Evolutionary conservation across 2,797 vertebrate genomes (phyloP).

Genomic region (Lepilemur septentrionalis): DNA sequence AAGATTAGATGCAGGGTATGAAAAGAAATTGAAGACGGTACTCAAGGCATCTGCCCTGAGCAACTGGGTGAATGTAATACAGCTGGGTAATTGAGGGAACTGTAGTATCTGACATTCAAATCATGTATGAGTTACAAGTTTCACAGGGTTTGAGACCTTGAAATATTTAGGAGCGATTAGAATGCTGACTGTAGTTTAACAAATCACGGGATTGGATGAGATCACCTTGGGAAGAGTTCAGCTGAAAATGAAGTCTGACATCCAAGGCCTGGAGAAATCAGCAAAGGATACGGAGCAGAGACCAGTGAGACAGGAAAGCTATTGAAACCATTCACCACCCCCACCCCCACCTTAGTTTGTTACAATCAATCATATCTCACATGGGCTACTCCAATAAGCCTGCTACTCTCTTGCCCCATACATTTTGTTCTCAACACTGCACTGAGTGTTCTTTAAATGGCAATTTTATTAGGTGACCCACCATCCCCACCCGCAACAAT

Average conservation of each 20-base stretch:
- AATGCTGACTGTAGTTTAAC: not conserved
- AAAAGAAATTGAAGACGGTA: not conserved
- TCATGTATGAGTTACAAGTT: not conserved
- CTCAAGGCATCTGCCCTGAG: not conserved
- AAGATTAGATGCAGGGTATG: not conserved
- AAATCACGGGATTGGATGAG: not conserved
- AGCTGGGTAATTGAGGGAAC: not conserved
- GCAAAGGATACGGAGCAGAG: not conserved
- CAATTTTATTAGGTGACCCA: slow-evolving; percentile 55
- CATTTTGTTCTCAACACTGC: slow-evolving; percentile 24
- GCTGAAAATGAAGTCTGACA: not conserved
- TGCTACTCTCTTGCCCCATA: not conserved
- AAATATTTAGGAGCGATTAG: not conserved
- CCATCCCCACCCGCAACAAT: not conserved
- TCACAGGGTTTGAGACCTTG: not conserved
- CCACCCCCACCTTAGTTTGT: not conserved
- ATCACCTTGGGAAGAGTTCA: not conserved
- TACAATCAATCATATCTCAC: not conserved
- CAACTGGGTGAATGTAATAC: not conserved
- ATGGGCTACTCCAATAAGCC: not conserved
- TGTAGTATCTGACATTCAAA: not conserved
- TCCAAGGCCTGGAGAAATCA: not conserved
- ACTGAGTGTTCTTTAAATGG: slow-evolving; percentile 21
- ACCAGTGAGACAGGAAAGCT: not conserved
- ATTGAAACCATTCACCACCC: not conserved